A percentile compares a stretch with the other conserved stretches of the same genome.
phyloP scores from a whole-genome alignment of 2,888 invertebrate genomes.

The Ennomos fuscantarius region DNA sequence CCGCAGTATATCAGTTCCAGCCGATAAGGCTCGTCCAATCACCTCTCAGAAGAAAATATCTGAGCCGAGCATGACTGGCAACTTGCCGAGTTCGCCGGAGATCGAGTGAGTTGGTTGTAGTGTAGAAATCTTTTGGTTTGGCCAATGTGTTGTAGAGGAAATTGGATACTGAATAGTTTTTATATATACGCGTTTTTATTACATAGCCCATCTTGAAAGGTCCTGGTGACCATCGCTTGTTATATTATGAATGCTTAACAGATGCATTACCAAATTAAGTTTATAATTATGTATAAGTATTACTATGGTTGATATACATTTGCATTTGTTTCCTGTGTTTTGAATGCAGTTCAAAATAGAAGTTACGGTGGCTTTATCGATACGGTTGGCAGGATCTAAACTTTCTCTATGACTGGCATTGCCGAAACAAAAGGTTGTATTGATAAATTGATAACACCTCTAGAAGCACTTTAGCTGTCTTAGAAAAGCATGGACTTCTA shows the following conservation, averaged over 20 bases:
- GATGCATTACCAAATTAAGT: too few relatives aligned
- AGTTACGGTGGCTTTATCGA: too few relatives aligned
- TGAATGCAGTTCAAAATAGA: too few relatives aligned
- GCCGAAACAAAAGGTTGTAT: conserved; percentile 28
- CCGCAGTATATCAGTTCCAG: conserved; percentile 95
- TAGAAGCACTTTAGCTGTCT: conserved; percentile 33
- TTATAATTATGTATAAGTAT: too few relatives aligned
- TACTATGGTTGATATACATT: too few relatives aligned
- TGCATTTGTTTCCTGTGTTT: too few relatives aligned
- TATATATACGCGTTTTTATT: too few relatives aligned
- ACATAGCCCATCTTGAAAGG: neutral
- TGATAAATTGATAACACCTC: conserved; percentile 12
- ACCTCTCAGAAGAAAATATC: conserved; percentile 78
- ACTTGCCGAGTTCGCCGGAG: conserved; percentile 88
- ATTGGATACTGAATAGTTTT: too few relatives aligned
- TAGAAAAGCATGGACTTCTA: conserved; percentile 38
- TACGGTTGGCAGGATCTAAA: neutral
- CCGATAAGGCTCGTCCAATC: conserved; percentile 86
- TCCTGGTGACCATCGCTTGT: neutral
- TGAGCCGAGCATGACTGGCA: conserved; percentile 83
- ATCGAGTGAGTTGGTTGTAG: conserved; percentile 86
- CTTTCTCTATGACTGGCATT: conserved; percentile 14
- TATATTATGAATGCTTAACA: too few relatives aligned
- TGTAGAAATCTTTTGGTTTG: conserved; percentile 29
- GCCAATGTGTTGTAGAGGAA: conserved; percentile 16